Base-by-base conservation (phyloP, 2,797 vertebrate genomes). In the Darevskia mixta region DNA sequence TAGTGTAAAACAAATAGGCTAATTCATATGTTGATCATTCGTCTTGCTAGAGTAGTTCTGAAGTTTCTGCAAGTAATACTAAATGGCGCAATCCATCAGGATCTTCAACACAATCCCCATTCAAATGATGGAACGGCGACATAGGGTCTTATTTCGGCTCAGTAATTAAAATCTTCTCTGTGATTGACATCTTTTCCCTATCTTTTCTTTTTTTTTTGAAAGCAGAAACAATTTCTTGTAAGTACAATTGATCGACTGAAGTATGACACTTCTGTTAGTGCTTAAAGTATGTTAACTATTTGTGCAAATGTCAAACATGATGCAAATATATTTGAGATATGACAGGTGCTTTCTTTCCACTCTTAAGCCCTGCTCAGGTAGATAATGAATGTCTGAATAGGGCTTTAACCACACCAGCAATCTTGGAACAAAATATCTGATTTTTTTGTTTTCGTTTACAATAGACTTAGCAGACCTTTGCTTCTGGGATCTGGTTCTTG, bases 1-100 rank as follows among this genome's bases (percentile, higher is more conserved):
- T 92, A 86, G 0, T 79, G 64, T 88, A 88, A 88, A 83, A 84
- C 25, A 64, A 71, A 91, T 88, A 87, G 29, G 20, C 41, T 66
- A 41, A 43, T n/a, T 35, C 69, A 75, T 73, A 82, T 64, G 81
- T 27, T 67, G 9, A 80, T 58, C 72, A 25, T 35, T 78, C 64
- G 2, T 84, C 85, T 79, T 79, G 23, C 35, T 90, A 80, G 8
- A 69, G 35, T 1, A 88, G 4, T 1, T 89, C 66, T 1, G 72
- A 69, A 8, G 66, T 69, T 69, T 29, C 66, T 69, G 66, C 27
- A 29, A 72, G 66, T 69, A 29, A 72, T 23, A 11, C 69, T 72
- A 72, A 72, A 17, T 72, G 69, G 69, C 4, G 15, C 11, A 35
- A 72, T 32, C 69, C 69, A 35, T 32, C 69, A 32, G 15, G n/a